Evolutionary conservation across 2,113 vertebrate species (phyloP), one percentile per base, ranked within the genome.

Genomic region (Pelecanus crispus): DNA sequence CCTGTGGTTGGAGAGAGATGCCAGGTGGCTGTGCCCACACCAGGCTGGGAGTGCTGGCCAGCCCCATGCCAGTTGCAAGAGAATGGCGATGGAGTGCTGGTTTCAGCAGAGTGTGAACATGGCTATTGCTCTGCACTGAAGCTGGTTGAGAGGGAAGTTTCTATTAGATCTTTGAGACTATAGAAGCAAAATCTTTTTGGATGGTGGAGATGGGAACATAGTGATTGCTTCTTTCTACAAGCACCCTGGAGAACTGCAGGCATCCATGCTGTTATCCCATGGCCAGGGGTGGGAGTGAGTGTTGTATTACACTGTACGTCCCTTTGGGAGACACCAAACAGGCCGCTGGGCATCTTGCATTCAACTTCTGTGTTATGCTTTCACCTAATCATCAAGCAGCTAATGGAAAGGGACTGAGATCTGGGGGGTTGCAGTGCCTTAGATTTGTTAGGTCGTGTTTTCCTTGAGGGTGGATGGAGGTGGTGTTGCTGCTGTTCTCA

Each of bases 51-150:
- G 24, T 4, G 4, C 38, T 73, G 74, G 20, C 34, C 36, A n/a
- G 59, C 29, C 50, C 34, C 0, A 0, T 36, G 29, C 38, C 1
- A 5, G 12, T 31, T 42, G 38, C 1, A 2, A 47, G 25, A 34
- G 13, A 56, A 13, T 26, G 0, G 6, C 44, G n/a, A 12, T 58
- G 50, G 56, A 71, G 44, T 40, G 25, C 11, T 49, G 45, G 45
- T 22, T 70, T 58, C 36, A n/a, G 36, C 26, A 44, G 28, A 68
- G 55, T 0, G 0, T 34, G 67, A 50, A 40, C 0, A 1, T 22
- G 49, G 28, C 36, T 38, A 1, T 19, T 40, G 32, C 42, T 73
- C 31, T 38, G 53, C 24, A 34, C 32, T 0, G 0, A 55, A 45
- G 67, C 68, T 81, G 68, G 11, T 29, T 1, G 1, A 28, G 62